These are phyloP conservation scores for Pasiphila rectangulata DNA, from an alignment of 2,888 invertebrate species.

Conservation along the genomic window DNA sequence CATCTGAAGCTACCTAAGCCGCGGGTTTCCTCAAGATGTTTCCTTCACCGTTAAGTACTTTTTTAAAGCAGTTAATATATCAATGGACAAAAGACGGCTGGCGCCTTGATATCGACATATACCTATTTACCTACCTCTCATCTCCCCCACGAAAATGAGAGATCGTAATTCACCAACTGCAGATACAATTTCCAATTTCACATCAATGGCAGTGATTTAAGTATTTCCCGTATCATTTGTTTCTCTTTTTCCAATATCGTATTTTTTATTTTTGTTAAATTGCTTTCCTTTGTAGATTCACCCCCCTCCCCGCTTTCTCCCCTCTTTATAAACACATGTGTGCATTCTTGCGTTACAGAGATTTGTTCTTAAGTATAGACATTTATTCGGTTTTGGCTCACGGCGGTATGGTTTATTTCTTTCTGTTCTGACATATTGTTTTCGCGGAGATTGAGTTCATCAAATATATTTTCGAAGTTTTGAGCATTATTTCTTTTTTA, in stretches of 20 bases:
- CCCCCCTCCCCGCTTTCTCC: slow-evolving; percentile 38
- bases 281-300: slow-evolving; percentile 71
- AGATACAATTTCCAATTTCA: slow-evolving; percentile 60
- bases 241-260: slow-evolving; percentile 64
- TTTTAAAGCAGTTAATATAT: too few species aligned
- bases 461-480: slow-evolving; percentile 3
- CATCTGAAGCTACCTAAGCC: too few species aligned
- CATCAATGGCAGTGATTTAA: slow-evolving; percentile 76
- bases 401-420: slow-evolving; percentile 66
- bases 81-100: too few species aligned
- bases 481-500: background rate
- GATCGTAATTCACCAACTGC: slow-evolving; percentile 44
- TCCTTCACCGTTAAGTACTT: too few species aligned
- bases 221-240: slow-evolving; percentile 79
- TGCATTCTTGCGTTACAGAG: slow-evolving; percentile 56
- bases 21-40: too few species aligned
- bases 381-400: slow-evolving; percentile 73
- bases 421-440: slow-evolving; percentile 31
- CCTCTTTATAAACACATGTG: slow-evolving; percentile 67
- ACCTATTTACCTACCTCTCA: background rate
- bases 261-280: slow-evolving; percentile 77
- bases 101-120: too few species aligned
- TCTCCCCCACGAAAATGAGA: slow-evolving; percentile 29
- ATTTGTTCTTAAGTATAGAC: slow-evolving; percentile 75
- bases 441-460: slow-evolving; percentile 28